Percentiles rank a stretch among this genome's conserved stretches.
These are phyloP conservation scores for Podocnemis expansa DNA, from an alignment of 2,113 vertebrate genomes.

Conservation along the genomic window DNA sequence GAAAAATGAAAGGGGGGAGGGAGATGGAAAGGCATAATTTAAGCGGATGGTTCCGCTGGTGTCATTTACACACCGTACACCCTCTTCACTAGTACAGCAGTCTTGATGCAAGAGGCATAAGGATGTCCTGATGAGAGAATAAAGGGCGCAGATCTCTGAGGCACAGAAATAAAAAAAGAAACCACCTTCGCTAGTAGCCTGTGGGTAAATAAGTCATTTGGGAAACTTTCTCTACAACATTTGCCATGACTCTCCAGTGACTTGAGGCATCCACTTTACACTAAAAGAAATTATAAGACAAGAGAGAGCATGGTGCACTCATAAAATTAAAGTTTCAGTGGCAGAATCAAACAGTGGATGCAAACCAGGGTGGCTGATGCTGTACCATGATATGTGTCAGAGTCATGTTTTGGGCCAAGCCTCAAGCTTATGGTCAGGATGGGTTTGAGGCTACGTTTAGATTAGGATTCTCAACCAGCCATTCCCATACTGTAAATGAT, in stretches of 20 bases:
- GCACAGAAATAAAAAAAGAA: slow-evolving; percentile 30
- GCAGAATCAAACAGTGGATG: not conserved
- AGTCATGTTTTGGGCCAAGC: not conserved
- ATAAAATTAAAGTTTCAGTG: not conserved
- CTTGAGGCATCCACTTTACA: not conserved
- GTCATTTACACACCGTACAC: not conserved
- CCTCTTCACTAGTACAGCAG: not conserved
- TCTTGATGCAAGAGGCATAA: not conserved
- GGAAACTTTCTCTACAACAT: not conserved
- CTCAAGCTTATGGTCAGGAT: not conserved
- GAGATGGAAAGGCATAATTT: slow-evolving; percentile 47
- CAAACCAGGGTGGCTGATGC: not conserved
- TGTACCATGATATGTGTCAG: not conserved
- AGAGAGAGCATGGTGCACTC: not conserved
- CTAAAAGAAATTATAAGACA: not conserved
- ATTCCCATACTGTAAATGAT: not conserved
- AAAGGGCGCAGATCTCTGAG: not conserved
- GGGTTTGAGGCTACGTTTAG: not conserved
- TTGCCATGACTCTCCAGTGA: not conserved
- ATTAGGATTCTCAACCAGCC: not conserved
- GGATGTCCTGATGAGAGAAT: not conserved
- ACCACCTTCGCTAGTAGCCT: not conserved
- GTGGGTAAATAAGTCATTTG: slow-evolving; percentile 19
- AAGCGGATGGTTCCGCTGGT: not conserved
- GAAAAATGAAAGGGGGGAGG: slow-evolving; percentile 58